Base-by-base conservation (phyloP, 2,888 invertebrate genomes). In the Rhamphomyia laevipes region DNA sequence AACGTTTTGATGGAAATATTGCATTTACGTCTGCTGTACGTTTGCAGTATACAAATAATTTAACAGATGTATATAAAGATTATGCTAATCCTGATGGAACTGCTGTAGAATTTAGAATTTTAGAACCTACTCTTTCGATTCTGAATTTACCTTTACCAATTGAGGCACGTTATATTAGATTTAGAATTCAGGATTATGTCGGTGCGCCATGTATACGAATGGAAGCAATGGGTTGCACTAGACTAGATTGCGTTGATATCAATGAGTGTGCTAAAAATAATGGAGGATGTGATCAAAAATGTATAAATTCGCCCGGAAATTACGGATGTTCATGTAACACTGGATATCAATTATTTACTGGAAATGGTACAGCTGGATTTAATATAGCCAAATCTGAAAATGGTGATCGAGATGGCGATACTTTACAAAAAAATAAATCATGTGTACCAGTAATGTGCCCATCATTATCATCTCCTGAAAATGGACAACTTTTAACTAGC, bases 371-470 rank as follows among this genome's bases (percentile, higher is more conserved):
- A 0, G 90, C 93, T 52, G 93, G 92, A 13, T 92, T 83, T 62
- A 63, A 73, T 45, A 78, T 96, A 47, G 88, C 87, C 59, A 72
- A 74, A 48, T 82, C 82, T 1, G 96, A 97, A 73, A 84, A 81
- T 47, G 96, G 97, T 6, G 77, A 83, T 53, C 77, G 88, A 51
- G 90, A 93, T 61, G 92, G 91, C 0, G 95, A 96, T 63, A 78
- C 84, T 2, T 88, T 85, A 65, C 86, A 90, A 65, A 78, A 84
- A 58, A 94, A 95, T 66, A 95, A 96, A 73, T 89, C 94, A 30
- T 96, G 95, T 68, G 94, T 95, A 12, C 89, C 91, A 0, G 78
- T 92, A 3, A 89, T 91, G 88, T 94, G 93, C 57, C 87, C 91
- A 6, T 67, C 75, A 3, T 65, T 92, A 38, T 66, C 74, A 30